phyloP scores from a whole-genome alignment of 2,797 vertebrate genomes.

The Enteromius trimaculatus region DNA sequence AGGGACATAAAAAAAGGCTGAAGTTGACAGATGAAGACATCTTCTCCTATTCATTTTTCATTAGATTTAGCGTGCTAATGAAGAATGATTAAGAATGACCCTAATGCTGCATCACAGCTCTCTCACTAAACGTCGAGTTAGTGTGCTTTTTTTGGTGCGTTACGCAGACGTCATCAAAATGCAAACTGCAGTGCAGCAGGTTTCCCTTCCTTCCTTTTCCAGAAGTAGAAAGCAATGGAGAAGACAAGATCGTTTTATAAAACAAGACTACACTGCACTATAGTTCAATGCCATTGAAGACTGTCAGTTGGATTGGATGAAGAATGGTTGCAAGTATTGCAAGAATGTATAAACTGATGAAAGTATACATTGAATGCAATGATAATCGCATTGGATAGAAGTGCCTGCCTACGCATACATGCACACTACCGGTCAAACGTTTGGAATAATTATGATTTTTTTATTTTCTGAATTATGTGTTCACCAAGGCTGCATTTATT shows the following conservation, averaged over 20 bases:
- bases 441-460: background rate
- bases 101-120: slow-evolving; percentile 22
- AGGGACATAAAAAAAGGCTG: background rate
- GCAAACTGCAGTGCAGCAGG: background rate
- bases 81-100: slow-evolving; percentile 23
- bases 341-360: background rate
- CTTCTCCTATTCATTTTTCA: background rate
- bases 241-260: background rate
- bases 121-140: slow-evolving; percentile 16
- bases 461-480: no score
- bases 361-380: background rate
- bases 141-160: slow-evolving; percentile 24
- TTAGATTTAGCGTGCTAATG: background rate
- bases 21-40: slow-evolving; percentile 4
- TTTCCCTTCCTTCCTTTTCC: background rate
- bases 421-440: background rate
- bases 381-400: background rate
- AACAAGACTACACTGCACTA: background rate
- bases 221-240: background rate
- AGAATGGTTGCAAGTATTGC: background rate
- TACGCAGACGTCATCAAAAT: slow-evolving; percentile 4
- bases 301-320: background rate
- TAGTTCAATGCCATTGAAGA: background rate
- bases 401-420: background rate
- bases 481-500: background rate